A percentile compares a stretch with the other conserved stretches of the same genome.
These are phyloP conservation scores for Trachelus iudaicus DNA, from an alignment of 2,888 invertebrate genomes.

Conservation along the genomic window DNA sequence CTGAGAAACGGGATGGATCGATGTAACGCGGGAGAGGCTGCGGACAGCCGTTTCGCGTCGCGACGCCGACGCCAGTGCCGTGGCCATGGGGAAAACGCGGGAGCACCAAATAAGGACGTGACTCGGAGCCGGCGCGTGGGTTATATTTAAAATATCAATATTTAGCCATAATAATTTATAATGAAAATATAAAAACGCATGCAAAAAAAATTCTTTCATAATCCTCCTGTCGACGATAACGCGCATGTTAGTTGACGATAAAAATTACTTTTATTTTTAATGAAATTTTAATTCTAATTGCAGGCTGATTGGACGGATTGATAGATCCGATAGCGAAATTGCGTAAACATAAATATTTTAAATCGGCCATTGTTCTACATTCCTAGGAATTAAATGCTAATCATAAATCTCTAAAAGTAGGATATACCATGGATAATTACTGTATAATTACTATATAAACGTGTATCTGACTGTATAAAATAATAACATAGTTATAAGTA, in stretches of 20 bases:
- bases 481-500: background rate
- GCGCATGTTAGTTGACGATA: background rate
- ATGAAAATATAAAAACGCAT: background rate
- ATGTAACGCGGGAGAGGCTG: slow-evolving; percentile 25
- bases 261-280: background rate
- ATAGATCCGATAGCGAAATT: background rate
- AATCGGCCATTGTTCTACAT: background rate
- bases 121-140: background rate
- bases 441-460: background rate
- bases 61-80: slow-evolving; percentile 34
- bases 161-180: background rate
- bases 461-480: background rate
- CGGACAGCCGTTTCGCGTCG: slow-evolving; percentile 35
- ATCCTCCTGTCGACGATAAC: background rate
- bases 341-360: background rate
- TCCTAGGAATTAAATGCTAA: background rate
- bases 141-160: background rate
- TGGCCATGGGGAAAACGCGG: slow-evolving; percentile 1
- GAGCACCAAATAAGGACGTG: background rate
- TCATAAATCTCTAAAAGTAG: background rate
- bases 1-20: slow-evolving; percentile 31
- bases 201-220: no score
- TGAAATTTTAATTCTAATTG: background rate
- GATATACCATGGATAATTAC: background rate
- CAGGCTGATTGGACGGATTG: background rate